A percentile compares a stretch with the other conserved stretches of the same genome.
Evolutionary conservation across 2,113 vertebrate genomes (phyloP).

Genomic region (Benitochromis conjunctus): DNA sequence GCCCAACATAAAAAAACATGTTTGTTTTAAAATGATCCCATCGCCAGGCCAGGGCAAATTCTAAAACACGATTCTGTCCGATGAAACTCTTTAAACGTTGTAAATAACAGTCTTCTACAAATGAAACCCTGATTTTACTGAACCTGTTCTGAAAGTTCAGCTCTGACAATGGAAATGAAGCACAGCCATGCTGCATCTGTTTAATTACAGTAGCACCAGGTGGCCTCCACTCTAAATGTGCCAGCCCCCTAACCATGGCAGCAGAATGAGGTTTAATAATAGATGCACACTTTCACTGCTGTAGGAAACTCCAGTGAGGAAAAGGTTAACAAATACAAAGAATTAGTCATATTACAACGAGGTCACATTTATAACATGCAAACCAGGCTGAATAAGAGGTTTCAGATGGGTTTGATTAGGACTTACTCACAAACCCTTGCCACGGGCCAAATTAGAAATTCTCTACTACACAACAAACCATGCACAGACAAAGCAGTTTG

Average conservation of each 20-base stretch:
- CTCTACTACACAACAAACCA: background rate
- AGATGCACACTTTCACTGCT: background rate
- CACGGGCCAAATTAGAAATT: background rate
- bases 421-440: background rate
- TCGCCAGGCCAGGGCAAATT: background rate
- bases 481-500: background rate
- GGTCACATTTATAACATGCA: background rate
- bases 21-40: fast-evolving
- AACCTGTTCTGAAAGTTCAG: background rate
- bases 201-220: background rate
- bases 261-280: background rate
- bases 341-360: background rate
- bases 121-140: background rate
- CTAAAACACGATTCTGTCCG: background rate
- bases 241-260: background rate
- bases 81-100: background rate
- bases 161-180: background rate
- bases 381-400: background rate
- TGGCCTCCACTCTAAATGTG: background rate
- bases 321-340: background rate
- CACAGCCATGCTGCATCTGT: background rate
- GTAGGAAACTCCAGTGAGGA: background rate
- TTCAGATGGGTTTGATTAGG: background rate
- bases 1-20: no score
- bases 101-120: background rate